Evolutionary conservation across 1,140 invertebrate species (phyloP).

Genomic region (Meteorus sp.): DNA sequence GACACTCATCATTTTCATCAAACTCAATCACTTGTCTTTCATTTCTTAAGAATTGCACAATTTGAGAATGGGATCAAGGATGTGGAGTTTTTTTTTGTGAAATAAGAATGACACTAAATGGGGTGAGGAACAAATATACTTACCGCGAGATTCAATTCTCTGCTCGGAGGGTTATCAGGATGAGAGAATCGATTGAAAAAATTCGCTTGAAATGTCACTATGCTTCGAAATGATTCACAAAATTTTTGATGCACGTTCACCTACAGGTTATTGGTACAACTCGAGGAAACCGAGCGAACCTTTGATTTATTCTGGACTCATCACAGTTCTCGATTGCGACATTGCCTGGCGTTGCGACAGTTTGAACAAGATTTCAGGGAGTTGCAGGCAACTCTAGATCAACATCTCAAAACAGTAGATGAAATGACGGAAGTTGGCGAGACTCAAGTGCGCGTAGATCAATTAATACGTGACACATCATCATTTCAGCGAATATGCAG

Average conservation of each 20-base stretch:
- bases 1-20: no score
- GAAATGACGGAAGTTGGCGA: slow-evolving; percentile 88
- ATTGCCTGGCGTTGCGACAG: slow-evolving; percentile 84
- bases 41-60: no score
- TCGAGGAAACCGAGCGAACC: slow-evolving; percentile 91
- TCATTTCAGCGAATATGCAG: slow-evolving; percentile 77
- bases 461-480: slow-evolving; percentile 74
- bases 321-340: slow-evolving; percentile 83
- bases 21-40: no score
- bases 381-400: slow-evolving; percentile 71
- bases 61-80: no score
- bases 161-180: no score
- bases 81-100: no score
- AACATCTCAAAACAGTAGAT: slow-evolving; percentile 71
- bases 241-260: slow-evolving; percentile 3
- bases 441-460: slow-evolving; percentile 75
- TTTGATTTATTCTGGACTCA: slow-evolving; percentile 93
- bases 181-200: no score
- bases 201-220: no score
- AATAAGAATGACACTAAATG: no score
- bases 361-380: slow-evolving; percentile 90
- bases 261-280: slow-evolving; percentile 83
- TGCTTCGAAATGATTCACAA: no score
- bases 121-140: no score
- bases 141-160: no score